These are phyloP conservation scores for Rhynchomys soricoides DNA, from an alignment of 2,113 vertebrate species.

Conservation along the genomic window DNA sequence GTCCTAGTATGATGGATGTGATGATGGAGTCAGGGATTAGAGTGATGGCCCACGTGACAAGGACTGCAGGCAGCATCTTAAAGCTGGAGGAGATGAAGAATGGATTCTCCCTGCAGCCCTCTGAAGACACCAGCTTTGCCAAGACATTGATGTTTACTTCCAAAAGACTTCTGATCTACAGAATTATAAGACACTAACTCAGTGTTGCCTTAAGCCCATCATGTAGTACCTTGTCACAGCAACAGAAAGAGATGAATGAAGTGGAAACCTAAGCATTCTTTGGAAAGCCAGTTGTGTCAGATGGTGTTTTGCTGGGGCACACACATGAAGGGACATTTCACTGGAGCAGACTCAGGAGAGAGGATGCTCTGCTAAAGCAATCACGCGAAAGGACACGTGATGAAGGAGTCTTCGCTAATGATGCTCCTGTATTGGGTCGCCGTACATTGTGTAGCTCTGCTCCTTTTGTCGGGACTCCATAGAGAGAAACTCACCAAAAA, in stretches of 20 bases:
- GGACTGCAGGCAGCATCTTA: neutral
- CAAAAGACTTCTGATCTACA: neutral
- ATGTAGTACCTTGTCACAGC: neutral
- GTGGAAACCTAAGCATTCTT: no score
- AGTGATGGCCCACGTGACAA: neutral
- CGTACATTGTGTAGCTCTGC: no score
- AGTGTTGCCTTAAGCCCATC: neutral
- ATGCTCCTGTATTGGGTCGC: no score
- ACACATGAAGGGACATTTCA: no score
- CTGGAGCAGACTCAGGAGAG: no score
- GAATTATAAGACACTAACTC: neutral
- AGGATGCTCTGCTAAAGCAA: no score
- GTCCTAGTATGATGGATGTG: neutral
- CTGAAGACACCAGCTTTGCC: neutral
- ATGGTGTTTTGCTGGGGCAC: no score
- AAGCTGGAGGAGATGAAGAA: neutral
- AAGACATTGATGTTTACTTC: neutral
- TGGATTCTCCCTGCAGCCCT: neutral
- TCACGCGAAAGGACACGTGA: no score
- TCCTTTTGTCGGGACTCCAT: no score
- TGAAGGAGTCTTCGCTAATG: no score
- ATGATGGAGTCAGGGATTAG: neutral
- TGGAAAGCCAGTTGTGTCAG: no score
- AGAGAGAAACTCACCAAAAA: no score
- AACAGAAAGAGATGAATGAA: neutral